Evolutionary conservation across 2,888 invertebrate species (phyloP).

Genomic region (Coelogynopora nodosa): DNA sequence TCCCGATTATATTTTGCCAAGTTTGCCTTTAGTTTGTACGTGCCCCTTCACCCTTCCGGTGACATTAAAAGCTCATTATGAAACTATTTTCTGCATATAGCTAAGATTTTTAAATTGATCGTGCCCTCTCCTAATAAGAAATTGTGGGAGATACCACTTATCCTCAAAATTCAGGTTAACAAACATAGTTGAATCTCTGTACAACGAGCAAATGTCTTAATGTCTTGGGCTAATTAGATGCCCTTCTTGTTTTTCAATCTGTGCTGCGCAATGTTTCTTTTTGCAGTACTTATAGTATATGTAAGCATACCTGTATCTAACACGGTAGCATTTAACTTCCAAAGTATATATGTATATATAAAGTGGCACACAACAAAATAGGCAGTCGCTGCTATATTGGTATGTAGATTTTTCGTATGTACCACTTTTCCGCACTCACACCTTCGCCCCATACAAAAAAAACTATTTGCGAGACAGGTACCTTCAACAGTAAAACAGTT

Average conservation of each 20-base stretch:
- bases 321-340: neutral
- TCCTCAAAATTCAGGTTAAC: neutral
- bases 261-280: too few species aligned
- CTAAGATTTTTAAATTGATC: neutral
- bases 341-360: too few species aligned
- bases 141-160: neutral
- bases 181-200: neutral
- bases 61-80: constrained; percentile 16
- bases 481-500: neutral
- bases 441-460: neutral
- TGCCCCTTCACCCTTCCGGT: neutral
- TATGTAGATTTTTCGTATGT: neutral
- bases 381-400: too few species aligned
- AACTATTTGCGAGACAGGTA: neutral
- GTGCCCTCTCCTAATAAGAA: neutral
- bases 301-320: neutral
- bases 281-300: neutral
- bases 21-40: neutral
- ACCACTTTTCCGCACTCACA: neutral
- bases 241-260: too few species aligned
- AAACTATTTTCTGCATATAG: neutral
- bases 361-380: neutral
- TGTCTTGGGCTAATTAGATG: constrained; percentile 19
- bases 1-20: too few species aligned
- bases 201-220: neutral